These are phyloP conservation scores for Stegastes partitus DNA, from an alignment of 2,113 vertebrate species.

Conservation along the genomic window DNA sequence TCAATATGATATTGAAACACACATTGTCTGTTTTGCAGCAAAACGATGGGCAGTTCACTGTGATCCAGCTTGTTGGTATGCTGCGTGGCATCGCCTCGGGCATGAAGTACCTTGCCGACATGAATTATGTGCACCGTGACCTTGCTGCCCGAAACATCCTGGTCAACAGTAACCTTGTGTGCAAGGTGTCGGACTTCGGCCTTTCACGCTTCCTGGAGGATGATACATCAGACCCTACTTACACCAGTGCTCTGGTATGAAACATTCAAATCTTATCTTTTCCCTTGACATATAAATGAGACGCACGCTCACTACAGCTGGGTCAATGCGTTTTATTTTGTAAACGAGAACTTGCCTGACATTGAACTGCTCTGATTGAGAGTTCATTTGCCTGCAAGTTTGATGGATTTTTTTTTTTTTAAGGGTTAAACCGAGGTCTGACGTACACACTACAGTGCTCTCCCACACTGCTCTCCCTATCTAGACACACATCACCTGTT, in stretches of 20 bases:
- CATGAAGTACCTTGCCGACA: conserved; percentile 98
- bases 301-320: neutral
- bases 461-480: conserved; percentile 28
- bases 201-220: conserved; percentile 98
- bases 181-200: conserved; percentile 98
- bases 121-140: conserved; percentile 99
- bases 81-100: conserved; percentile 95
- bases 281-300: neutral
- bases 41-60: conserved; percentile 98
- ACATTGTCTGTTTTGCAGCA: conserved; percentile 83
- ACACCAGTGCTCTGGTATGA: conserved; percentile 96
- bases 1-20: neutral
- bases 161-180: conserved; percentile 99
- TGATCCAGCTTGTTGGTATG: conserved; percentile 99
- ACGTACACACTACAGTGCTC: neutral
- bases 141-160: conserved; percentile 97
- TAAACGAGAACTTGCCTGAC: neutral
- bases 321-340: neutral
- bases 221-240: conserved; percentile 96
- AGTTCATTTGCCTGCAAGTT: conserved; percentile 15
- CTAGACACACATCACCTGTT: conserved; percentile 50
- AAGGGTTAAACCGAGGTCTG: conserved; percentile 17
- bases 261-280: neutral
- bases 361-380: neutral
- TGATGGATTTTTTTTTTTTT: too few relatives aligned